A percentile compares a stretch with the other conserved stretches of the same genome.
Evolutionary conservation across 2,797 vertebrate genomes (phyloP).

Genomic region (Oreortyx pictus): DNA sequence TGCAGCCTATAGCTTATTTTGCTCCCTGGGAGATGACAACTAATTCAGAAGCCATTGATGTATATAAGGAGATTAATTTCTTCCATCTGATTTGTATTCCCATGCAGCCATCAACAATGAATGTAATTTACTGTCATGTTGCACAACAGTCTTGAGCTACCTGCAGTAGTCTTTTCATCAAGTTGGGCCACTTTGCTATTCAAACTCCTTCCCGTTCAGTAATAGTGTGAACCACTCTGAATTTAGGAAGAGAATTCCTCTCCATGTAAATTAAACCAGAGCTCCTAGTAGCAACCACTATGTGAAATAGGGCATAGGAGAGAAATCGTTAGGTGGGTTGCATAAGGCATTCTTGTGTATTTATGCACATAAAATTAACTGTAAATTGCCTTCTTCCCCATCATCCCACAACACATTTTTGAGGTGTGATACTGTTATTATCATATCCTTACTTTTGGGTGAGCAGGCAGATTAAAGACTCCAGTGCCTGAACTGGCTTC

Average conservation of each 20-base stretch:
- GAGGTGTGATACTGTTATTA: neutral
- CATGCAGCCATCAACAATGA: constrained; percentile 38
- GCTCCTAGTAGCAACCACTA: neutral
- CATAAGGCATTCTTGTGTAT: neutral
- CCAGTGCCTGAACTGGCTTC: neutral
- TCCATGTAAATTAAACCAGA: neutral
- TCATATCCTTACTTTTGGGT: neutral
- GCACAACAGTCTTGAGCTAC: constrained; percentile 31
- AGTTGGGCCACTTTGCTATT: neutral
- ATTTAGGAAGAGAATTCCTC: neutral
- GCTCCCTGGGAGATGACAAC: constrained; percentile 40
- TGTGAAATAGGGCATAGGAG: neutral
- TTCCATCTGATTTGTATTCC: constrained; percentile 55
- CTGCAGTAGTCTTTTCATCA: constrained; percentile 3
- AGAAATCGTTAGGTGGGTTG: neutral
- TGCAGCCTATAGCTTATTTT: neutral
- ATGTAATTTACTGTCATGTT: constrained; percentile 30
- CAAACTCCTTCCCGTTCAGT: neutral
- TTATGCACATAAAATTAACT: neutral
- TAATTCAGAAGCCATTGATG: constrained; percentile 55
- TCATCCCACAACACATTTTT: neutral
- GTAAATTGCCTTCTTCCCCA: neutral
- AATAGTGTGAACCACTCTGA: neutral
- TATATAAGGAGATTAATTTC: constrained; percentile 65
- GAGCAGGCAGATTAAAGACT: neutral